These are phyloP conservation scores for Papilio xuthus DNA, from an alignment of 1,140 invertebrate genomes.

Conservation along the genomic window DNA sequence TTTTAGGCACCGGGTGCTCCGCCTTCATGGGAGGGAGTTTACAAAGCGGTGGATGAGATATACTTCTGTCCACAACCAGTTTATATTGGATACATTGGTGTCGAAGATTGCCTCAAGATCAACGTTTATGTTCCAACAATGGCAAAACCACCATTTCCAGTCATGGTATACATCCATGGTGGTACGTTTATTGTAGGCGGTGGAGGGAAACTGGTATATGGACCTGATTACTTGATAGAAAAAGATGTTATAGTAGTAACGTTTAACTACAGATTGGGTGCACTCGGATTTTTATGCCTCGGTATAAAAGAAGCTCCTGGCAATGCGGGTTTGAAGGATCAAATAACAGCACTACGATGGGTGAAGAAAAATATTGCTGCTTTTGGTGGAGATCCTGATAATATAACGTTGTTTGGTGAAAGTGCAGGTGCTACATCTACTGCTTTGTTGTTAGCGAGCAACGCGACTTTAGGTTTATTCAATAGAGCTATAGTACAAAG, in stretches of 20 bases:
- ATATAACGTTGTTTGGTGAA: slow-evolving; percentile 31
- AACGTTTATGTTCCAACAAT: slow-evolving; percentile 69
- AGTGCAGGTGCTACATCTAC: slow-evolving; percentile 56
- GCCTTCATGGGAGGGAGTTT: slow-evolving; percentile 65
- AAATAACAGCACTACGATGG: slow-evolving; percentile 65
- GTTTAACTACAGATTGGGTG: slow-evolving; percentile 86
- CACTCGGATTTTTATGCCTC: slow-evolving; percentile 85
- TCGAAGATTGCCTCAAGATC: slow-evolving; percentile 72
- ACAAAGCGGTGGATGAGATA: slow-evolving; percentile 61
- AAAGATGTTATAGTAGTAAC: slow-evolving; percentile 86
- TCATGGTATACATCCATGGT: slow-evolving; percentile 86
- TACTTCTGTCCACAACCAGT: slow-evolving; percentile 59
- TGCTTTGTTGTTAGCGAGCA: slow-evolving; percentile 66
- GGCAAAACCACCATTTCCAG: slow-evolving; percentile 70
- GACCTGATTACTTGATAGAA: slow-evolving; percentile 84
- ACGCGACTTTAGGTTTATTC: slow-evolving; percentile 66
- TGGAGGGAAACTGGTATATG: slow-evolving; percentile 79
- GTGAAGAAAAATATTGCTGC: slow-evolving; percentile 28
- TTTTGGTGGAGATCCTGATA: slow-evolving; percentile 31
- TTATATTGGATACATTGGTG: slow-evolving; percentile 52
- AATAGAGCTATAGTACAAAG: slow-evolving; percentile 83
- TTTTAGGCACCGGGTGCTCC: slow-evolving; percentile 64
- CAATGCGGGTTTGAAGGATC: slow-evolving; percentile 83
- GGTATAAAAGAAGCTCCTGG: slow-evolving; percentile 81
- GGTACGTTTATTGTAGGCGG: slow-evolving; percentile 83